Evolutionary conservation across 2,113 vertebrate genomes (phyloP).

Genomic region (Leptobrachium ailaonicum): DNA sequence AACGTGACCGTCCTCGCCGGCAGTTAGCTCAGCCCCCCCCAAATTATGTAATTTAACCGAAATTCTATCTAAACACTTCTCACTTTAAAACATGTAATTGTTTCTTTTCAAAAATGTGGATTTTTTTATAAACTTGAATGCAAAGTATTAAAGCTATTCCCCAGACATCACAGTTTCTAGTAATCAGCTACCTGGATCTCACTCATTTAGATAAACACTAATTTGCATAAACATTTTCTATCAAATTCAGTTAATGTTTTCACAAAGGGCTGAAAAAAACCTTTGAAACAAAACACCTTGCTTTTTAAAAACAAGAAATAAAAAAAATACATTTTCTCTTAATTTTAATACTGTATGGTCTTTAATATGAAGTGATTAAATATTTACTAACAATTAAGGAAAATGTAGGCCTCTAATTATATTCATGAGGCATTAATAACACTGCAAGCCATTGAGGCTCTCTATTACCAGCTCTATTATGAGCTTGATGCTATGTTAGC

Average conservation of each 20-base stretch:
- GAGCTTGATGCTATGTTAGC: too few species aligned
- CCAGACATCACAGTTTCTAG: slow-evolving; percentile 3
- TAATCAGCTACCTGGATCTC: not conserved
- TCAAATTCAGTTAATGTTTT: not conserved
- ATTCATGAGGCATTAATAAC: too few species aligned
- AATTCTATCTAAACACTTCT: not conserved
- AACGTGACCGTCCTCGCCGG: too few species aligned
- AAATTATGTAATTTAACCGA: not conserved
- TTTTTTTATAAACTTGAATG: slow-evolving; percentile 4
- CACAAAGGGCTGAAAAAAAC: not conserved
- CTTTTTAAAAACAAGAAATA: not conserved
- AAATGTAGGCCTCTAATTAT: not conserved
- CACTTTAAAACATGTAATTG: not conserved
- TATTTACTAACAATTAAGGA: not conserved
- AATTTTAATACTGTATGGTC: too few species aligned
- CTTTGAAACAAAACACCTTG: not conserved
- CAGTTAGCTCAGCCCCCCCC: too few species aligned
- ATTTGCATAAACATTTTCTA: not conserved
- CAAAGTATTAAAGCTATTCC: not conserved
- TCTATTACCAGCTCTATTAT: too few species aligned
- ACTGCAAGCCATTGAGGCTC: too few species aligned
- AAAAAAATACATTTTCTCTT: too few species aligned
- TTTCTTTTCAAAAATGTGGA: slow-evolving; percentile 2
- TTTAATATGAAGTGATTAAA: too few species aligned
- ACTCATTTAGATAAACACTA: slow-evolving; percentile 7